Conservation (phyloP, 2,797 vertebrate species). For the Myotis daubentonii region DNA sequence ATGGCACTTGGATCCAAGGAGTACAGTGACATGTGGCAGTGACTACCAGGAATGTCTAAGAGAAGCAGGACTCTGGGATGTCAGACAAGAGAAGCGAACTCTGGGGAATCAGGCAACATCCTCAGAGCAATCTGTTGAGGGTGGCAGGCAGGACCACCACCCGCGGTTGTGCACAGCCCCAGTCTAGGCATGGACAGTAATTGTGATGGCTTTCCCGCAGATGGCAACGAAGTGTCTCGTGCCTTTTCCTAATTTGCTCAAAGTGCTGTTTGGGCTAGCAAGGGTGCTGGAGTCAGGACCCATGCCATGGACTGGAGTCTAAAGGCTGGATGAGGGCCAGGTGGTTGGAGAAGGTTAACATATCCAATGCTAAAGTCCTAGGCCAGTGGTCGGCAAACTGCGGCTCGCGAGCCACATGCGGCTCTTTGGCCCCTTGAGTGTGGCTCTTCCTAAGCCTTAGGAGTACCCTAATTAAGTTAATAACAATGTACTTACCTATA, state of each 20-base stretch:
- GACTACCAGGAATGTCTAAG: not conserved
- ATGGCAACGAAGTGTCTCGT: constrained; percentile 27
- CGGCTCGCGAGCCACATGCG: too few relatives aligned
- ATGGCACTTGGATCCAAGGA: not conserved
- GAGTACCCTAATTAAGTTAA: too few relatives aligned
- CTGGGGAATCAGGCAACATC: not conserved
- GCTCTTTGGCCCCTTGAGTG: too few relatives aligned
- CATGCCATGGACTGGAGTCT: not conserved
- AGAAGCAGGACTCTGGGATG: not conserved
- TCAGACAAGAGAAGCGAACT: not conserved
- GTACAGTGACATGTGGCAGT: not conserved
- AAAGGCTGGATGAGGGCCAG: not conserved
- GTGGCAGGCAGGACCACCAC: not conserved
- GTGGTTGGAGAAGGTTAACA: not conserved
- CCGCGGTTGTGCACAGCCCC: not conserved
- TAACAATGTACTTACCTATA: too few relatives aligned
- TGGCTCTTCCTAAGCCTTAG: too few relatives aligned
- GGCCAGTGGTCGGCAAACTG: too few relatives aligned
- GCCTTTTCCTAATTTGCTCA: not conserved
- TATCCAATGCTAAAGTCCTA: not conserved
- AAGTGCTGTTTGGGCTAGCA: not conserved
- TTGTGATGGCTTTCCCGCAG: constrained; percentile 2
- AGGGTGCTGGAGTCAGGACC: not conserved
- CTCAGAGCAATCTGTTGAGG: not conserved
- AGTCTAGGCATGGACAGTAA: not conserved